These are phyloP conservation scores for Heliocidaris erythrogramma DNA, from an alignment of 35 echinoderm and acorn worm genomes.

Conservation along the genomic window DNA sequence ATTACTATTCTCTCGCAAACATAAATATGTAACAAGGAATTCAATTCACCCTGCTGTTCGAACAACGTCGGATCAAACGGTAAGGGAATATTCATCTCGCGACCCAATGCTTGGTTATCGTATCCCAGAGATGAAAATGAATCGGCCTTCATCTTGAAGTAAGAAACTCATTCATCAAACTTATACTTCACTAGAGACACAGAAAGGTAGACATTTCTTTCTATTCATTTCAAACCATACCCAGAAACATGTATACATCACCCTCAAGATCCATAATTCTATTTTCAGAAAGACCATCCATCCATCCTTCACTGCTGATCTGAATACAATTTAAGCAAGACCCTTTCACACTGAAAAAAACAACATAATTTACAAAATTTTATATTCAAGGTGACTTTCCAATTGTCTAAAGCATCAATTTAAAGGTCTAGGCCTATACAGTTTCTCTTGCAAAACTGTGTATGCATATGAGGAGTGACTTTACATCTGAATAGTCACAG, in stretches of 20 bases:
- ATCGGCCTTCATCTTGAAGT: neutral
- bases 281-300: neutral
- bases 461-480: too few relatives aligned
- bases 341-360: neutral
- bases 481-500: too few relatives aligned
- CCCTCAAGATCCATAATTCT: neutral
- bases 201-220: neutral
- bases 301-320: neutral
- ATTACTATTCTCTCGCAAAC: neutral
- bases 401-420: too few relatives aligned
- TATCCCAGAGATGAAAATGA: neutral
- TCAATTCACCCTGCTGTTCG: neutral
- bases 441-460: too few relatives aligned
- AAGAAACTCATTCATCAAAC: neutral
- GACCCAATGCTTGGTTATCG: neutral
- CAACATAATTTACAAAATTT: neutral
- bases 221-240: neutral
- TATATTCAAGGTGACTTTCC: too few relatives aligned
- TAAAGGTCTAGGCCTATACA: too few relatives aligned
- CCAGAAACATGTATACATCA: neutral
- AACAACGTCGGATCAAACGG: neutral
- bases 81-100: neutral
- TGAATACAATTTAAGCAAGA: neutral
- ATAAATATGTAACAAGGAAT: neutral
- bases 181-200: neutral